Conservation (phyloP, 2,797 vertebrate genomes). For the Distichodus sexfasciatus region DNA sequence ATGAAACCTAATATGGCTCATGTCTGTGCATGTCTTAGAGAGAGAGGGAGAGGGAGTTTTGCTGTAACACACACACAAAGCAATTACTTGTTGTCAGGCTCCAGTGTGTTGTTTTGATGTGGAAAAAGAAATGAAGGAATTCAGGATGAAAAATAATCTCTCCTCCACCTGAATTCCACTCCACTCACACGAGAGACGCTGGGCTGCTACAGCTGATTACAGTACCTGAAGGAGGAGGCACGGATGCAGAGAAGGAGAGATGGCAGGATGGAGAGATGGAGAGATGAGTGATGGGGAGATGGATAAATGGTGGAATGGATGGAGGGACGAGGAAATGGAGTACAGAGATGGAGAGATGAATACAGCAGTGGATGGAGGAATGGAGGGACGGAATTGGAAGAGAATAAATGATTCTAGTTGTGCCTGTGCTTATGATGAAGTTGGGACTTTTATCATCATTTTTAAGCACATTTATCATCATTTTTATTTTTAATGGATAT, state of each 20-base stretch:
- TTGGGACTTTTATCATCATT: no score
- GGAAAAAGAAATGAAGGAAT: no score
- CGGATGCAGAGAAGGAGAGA: background rate
- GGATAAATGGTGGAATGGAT: background rate
- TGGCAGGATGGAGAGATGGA: background rate
- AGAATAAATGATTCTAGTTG: background rate
- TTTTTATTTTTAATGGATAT: no score
- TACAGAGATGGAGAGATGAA: background rate
- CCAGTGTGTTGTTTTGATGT: conserved; percentile 58
- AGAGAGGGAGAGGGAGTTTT: no score
- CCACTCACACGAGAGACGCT: background rate
- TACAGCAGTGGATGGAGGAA: background rate
- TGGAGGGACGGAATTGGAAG: background rate
- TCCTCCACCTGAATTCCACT: no score
- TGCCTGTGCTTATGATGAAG: no score
- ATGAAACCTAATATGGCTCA: conserved; percentile 74
- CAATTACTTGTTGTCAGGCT: conserved; percentile 68
- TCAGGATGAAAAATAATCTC: background rate
- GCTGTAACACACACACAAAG: conserved; percentile 63
- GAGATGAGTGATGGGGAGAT: background rate
- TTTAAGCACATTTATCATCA: no score
- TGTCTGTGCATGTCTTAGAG: no score
- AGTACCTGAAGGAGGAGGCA: no score
- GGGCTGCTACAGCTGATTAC: no score
- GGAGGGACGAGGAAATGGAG: background rate